Percentiles rank a stretch among this genome's conserved stretches.
These are phyloP conservation scores for Hetaerina titia DNA, from an alignment of 2,888 invertebrate genomes.

Conservation along the genomic window DNA sequence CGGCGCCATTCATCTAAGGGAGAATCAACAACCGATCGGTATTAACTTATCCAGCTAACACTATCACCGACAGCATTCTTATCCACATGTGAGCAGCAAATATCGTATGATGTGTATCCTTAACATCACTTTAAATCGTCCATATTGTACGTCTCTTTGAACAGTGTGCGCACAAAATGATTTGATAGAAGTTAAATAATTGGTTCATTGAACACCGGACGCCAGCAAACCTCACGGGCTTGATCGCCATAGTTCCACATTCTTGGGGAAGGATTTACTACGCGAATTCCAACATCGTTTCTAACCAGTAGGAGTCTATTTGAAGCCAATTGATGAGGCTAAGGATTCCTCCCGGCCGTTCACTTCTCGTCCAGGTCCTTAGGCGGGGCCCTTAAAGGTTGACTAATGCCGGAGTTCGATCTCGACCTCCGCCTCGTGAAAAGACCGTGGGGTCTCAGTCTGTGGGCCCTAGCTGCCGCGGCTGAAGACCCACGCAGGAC, in stretches of 20 bases:
- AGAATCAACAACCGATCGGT: background rate
- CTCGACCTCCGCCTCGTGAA: constrained; percentile 60
- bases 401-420: background rate
- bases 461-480: constrained; percentile 24
- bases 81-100: background rate
- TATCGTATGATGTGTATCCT: background rate
- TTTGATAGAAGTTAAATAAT: background rate
- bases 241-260: background rate
- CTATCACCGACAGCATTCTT: background rate
- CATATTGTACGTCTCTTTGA: background rate
- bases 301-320: background rate
- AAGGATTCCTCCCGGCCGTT: background rate
- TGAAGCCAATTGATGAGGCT: background rate
- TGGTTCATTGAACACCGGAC: background rate
- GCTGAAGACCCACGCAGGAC: constrained; percentile 49
- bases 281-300: background rate
- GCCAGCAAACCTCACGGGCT: background rate
- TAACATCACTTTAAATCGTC: background rate
- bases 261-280: background rate
- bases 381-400: background rate
- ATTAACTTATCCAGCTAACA: background rate
- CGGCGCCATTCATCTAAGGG: background rate
- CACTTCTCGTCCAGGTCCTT: background rate
- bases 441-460: constrained; percentile 46
- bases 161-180: background rate